These are phyloP conservation scores for Brachyptera risi DNA, from an alignment of 2,888 invertebrate genomes.

Conservation along the genomic window DNA sequence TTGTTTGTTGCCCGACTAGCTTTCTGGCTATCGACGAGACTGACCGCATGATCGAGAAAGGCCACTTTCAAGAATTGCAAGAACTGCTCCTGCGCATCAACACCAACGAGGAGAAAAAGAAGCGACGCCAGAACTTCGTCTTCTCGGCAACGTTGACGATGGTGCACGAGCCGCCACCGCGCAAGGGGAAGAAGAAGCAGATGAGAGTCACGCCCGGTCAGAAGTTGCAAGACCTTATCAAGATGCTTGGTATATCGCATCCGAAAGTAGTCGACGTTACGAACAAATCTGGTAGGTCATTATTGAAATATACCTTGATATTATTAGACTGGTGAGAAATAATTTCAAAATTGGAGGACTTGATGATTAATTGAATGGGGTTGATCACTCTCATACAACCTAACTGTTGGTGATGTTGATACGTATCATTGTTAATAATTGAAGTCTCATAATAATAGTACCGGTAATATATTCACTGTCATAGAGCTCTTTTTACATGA, in stretches of 20 bases:
- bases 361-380: too few species aligned
- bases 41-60: slow-evolving; percentile 95
- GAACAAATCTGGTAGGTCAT: slow-evolving; percentile 57
- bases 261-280: slow-evolving; percentile 94
- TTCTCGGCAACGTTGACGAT: slow-evolving; percentile 96
- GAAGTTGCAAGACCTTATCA: slow-evolving; percentile 71
- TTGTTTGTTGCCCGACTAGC: slow-evolving; percentile 46
- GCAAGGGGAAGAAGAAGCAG: slow-evolving; percentile 41
- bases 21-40: slow-evolving; percentile 96
- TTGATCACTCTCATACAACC: too few species aligned
- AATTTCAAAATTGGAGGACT: too few species aligned
- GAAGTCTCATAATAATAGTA: neutral
- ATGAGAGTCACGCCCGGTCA: slow-evolving; percentile 59
- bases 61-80: slow-evolving; percentile 90
- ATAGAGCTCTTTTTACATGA: too few species aligned
- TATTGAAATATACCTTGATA: too few species aligned
- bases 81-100: slow-evolving; percentile 78
- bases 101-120: slow-evolving; percentile 55
- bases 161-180: slow-evolving; percentile 78
- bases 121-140: slow-evolving; percentile 83
- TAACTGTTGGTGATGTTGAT: too few species aligned
- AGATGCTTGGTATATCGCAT: slow-evolving; percentile 78
- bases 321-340: too few species aligned
- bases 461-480: too few species aligned
- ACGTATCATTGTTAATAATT: neutral